These are phyloP conservation scores for Helleia helle DNA, from an alignment of 2,888 invertebrate genomes.

Conservation along the genomic window DNA sequence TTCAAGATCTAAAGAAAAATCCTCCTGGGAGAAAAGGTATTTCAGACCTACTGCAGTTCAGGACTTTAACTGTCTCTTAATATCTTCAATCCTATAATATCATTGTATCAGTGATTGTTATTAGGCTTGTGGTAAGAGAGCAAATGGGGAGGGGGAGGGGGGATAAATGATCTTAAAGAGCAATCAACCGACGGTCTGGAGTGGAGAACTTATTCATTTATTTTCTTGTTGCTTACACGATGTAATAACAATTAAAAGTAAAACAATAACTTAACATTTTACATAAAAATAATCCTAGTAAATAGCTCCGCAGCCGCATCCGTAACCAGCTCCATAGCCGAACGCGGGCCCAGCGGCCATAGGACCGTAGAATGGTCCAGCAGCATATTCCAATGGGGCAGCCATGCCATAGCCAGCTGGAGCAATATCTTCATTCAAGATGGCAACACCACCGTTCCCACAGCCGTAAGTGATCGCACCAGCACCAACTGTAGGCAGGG, in stretches of 20 bases:
- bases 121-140: no score
- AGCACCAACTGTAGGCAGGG: slow-evolving; percentile 27
- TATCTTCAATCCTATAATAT: no score
- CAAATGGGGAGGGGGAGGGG: no score
- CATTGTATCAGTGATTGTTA: no score
- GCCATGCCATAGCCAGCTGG: not conserved
- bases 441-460: slow-evolving; percentile 24
- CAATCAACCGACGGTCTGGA: no score
- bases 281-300: not conserved
- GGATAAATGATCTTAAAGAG: no score
- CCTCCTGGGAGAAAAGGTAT: no score
- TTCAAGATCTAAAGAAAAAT: no score
- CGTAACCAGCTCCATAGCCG: slow-evolving; percentile 4
- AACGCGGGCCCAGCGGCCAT: not conserved
- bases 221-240: not conserved
- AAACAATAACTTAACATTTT: not conserved
- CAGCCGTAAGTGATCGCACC: slow-evolving; percentile 26
- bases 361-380: not conserved
- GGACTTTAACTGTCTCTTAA: no score
- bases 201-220: no score
- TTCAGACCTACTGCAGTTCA: no score
- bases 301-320: not conserved
- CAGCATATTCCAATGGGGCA: not conserved
- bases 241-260: not conserved
- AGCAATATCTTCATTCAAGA: slow-evolving; percentile 18